Base-by-base conservation (phyloP, 2,797 vertebrate species). In the Neosalanx taihuensis region DNA sequence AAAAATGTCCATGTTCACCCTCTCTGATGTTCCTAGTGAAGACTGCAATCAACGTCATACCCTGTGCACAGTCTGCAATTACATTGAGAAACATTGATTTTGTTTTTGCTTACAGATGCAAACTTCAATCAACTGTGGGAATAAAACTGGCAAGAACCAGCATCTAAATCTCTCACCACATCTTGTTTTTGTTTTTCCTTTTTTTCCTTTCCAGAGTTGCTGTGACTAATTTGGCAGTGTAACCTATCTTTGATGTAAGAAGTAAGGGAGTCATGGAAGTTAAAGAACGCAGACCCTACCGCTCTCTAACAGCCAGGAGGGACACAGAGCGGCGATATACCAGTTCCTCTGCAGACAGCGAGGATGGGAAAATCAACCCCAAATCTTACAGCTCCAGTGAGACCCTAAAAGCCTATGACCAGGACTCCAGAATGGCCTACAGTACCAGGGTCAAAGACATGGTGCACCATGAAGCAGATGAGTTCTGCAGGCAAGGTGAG, bases 331-430 rank as follows among this genome's bases (percentile, higher is more conserved):
- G 94, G 62, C 96, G 96, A 58, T 98, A 99, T 80, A 98, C 96
- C 84, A 97, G 96, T 89, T 98, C 97, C 31, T 98, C 96, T 0
- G 97, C 95, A 0, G 97, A 99, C 87, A 97, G 95, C 0, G 98
- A 99, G 86, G 96, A 98, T 18, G 93, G 93, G 83, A 97, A 96
- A 82, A 88, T 89, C 64, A 96, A 97, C 70, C 85, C 95, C 79
- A 98, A 98, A 72, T 99, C 97, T 78, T 99, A 99, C 91, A 99
- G 98, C 91, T 99, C 97, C 89, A 99, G 97, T 0, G 98, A 99
- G 91, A 99, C 98, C 3, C 93, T 99, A 64, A 99, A 99, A 87
- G 98, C 97, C 84, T 99, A 97, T 1, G 97, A 99, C 87, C 98
- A 99, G 73, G 98, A 99, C 68, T 91, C 94, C 4, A 93, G 97